phyloP scores from a whole-genome alignment of 2,797 vertebrate species.

The Pristis pectinata region DNA sequence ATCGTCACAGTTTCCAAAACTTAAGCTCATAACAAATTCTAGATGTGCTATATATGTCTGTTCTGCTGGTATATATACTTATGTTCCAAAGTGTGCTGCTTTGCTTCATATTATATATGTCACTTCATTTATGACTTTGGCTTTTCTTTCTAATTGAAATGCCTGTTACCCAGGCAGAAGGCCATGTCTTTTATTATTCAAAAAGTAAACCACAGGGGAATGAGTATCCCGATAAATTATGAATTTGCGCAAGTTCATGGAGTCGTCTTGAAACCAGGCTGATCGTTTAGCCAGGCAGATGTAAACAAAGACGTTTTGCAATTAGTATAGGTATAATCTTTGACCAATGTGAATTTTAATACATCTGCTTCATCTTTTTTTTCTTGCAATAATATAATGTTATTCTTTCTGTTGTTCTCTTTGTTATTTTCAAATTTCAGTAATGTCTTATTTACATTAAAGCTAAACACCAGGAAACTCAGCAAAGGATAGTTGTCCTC shows the following conservation, averaged over 20 bases:
- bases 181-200: not conserved
- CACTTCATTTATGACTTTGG: not conserved
- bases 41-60: not conserved
- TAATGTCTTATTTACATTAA: slow-evolving; percentile 1
- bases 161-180: not conserved
- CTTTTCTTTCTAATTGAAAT: slow-evolving; percentile 14
- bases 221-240: not conserved
- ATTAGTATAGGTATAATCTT: slow-evolving; percentile 1
- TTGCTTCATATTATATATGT: not conserved
- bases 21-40: not conserved
- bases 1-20: not conserved
- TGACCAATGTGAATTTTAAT: slow-evolving; percentile 1
- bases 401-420: not conserved
- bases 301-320: not conserved
- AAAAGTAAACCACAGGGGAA: slow-evolving; percentile 16
- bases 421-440: not conserved
- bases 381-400: slow-evolving; percentile 7
- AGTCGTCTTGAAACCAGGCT: not conserved
- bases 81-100: not conserved
- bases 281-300: not conserved
- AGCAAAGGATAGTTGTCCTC: not conserved
- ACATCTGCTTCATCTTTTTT: slow-evolving; percentile 7
- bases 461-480: not conserved
- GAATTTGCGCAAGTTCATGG: not conserved
- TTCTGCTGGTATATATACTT: not conserved